phyloP scores from a whole-genome alignment of 2,113 vertebrate species.

The Pseudonaja textilis region DNA sequence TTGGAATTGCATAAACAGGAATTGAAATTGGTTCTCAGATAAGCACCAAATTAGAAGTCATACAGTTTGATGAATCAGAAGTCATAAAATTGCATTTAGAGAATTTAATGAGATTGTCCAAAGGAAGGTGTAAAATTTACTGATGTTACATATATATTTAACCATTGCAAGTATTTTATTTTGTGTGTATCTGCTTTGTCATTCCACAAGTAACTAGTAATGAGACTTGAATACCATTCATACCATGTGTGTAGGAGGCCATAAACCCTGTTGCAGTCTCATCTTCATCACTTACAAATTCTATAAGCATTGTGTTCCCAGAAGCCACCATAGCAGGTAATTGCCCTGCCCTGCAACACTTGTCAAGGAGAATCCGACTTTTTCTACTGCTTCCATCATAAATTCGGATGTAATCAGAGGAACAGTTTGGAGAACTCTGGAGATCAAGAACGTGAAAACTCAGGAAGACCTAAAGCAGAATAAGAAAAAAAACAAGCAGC shows the following conservation, averaged over 20 bases:
- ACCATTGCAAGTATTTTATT: not conserved
- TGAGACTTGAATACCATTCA: not conserved
- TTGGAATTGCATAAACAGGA: not conserved
- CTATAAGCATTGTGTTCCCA: constrained; percentile 52
- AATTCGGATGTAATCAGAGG: constrained; percentile 63
- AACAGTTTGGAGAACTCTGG: constrained; percentile 52
- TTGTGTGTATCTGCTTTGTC: not conserved
- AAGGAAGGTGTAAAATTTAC: not conserved
- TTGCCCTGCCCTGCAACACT: constrained; percentile 50
- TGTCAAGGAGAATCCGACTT: constrained; percentile 58
- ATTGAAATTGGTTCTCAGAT: not conserved
- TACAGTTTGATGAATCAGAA: not conserved
- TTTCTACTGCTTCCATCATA: constrained; percentile 61
- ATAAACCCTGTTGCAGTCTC: constrained; percentile 58
- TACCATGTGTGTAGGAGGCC: constrained; percentile 65
- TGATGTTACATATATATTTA: not conserved
- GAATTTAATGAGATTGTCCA: not conserved
- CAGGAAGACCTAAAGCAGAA: constrained; percentile 58
- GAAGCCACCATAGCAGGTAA: constrained; percentile 55
- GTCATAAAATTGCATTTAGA: not conserved
- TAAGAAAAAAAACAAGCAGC: not conserved
- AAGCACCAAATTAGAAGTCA: not conserved
- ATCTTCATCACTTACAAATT: constrained; percentile 56
- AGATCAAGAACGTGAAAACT: constrained; percentile 64
- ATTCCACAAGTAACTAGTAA: not conserved